Evolutionary conservation across 2,797 vertebrate species (phyloP).

Genomic region (Falco concolor): DNA sequence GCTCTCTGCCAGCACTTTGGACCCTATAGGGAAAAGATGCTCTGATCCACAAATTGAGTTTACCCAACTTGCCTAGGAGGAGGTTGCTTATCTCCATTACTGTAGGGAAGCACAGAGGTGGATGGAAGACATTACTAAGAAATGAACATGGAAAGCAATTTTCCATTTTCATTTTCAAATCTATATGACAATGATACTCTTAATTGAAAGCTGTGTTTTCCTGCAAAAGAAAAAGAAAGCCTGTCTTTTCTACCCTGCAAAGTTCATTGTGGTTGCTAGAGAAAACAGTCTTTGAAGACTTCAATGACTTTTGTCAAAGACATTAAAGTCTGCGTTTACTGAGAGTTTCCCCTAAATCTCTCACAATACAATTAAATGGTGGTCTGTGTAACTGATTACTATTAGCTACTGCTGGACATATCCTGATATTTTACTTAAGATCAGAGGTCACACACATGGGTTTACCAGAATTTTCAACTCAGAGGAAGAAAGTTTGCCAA

Average conservation of each 20-base stretch:
- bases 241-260: not conserved
- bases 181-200: not conserved
- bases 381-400: not conserved
- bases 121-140: not conserved
- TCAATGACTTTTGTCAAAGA: no score
- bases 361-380: not conserved
- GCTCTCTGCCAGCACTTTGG: not conserved
- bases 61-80: not conserved
- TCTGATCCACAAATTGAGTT: not conserved
- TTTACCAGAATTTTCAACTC: not conserved
- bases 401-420: not conserved
- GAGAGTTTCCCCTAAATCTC: not conserved
- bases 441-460: not conserved
- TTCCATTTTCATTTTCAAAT: not conserved
- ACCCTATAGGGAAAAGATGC: not conserved
- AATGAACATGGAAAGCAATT: constrained; percentile 28
- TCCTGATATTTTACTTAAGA: not conserved
- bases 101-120: not conserved
- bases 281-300: not conserved
- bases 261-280: not conserved
- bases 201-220: constrained; percentile 24
- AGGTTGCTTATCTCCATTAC: not conserved
- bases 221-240: constrained; percentile 1
- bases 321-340: not conserved
- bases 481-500: not conserved